Conservation (phyloP, 2,888 invertebrate species). For the Parochlus steinenii region DNA sequence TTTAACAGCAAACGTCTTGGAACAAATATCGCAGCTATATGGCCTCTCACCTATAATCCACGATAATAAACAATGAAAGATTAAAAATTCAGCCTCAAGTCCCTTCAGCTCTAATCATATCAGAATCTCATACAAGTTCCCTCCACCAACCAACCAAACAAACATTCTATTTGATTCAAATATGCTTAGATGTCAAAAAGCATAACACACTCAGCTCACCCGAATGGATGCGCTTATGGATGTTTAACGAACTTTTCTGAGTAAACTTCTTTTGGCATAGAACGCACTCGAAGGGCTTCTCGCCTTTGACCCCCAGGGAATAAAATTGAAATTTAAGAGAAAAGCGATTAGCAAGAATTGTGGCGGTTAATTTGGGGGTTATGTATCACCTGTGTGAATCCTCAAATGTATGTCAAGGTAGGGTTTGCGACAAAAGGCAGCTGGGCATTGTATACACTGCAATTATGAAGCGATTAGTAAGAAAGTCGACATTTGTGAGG, state of each 20-base stretch:
- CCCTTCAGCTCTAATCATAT: constrained; percentile 14
- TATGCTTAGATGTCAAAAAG: constrained; percentile 14
- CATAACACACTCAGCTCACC: constrained; percentile 27
- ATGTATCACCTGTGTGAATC: constrained; percentile 22
- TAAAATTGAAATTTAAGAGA: too few relatives aligned
- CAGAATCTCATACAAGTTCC: constrained; percentile 16
- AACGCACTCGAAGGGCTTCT: constrained; percentile 20
- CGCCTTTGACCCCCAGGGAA: too few relatives aligned
- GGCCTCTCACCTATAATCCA: constrained; percentile 45
- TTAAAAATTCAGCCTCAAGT: background rate
- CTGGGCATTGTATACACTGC: constrained; percentile 39
- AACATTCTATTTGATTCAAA: constrained; percentile 13
- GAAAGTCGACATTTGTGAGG: too few relatives aligned
- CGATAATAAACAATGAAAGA: background rate
- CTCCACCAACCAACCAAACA: constrained; percentile 6
- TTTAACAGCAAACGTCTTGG: constrained; percentile 65
- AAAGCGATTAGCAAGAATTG: too few relatives aligned
- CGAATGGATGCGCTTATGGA: constrained; percentile 65
- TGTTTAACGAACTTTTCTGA: constrained; percentile 66
- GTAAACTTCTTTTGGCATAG: constrained; percentile 51
- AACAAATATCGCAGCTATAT: constrained; percentile 62
- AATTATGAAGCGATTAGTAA: too few relatives aligned
- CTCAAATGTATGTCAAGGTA: constrained; percentile 38
- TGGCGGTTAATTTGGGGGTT: too few relatives aligned
- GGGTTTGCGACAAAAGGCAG: constrained; percentile 38